phyloP scores from a whole-genome alignment of 1,140 invertebrate species.

The Neodiprion lecontei region DNA sequence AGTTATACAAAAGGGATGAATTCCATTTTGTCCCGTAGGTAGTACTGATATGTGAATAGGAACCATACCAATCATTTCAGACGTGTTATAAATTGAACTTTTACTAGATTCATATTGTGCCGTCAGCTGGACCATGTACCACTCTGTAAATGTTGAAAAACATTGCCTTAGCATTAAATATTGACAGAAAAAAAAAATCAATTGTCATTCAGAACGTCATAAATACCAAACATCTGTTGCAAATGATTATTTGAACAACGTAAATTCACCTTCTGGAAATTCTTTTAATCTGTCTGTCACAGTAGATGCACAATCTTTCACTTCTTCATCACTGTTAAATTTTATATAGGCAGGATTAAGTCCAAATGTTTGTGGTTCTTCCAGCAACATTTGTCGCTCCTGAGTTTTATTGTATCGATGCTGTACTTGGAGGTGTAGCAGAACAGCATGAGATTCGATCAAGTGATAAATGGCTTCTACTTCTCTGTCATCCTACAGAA shows the following conservation, averaged over 20 bases:
- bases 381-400: slow-evolving; percentile 29
- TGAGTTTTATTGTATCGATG: slow-evolving; percentile 44
- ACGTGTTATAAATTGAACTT: slow-evolving; percentile 45
- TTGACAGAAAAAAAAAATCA: background rate
- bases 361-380: slow-evolving; percentile 30
- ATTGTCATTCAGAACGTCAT: background rate
- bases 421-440: slow-evolving; percentile 48
- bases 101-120: slow-evolving; percentile 60
- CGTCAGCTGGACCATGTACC: slow-evolving; percentile 68
- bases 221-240: slow-evolving; percentile 4
- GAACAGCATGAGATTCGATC: slow-evolving; percentile 47
- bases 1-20: slow-evolving; percentile 57
- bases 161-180: background rate
- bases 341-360: slow-evolving; percentile 41
- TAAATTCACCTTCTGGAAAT: slow-evolving; percentile 51
- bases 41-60: slow-evolving; percentile 63
- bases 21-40: slow-evolving; percentile 58
- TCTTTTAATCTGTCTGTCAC: slow-evolving; percentile 54
- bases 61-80: slow-evolving; percentile 53
- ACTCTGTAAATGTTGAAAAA: slow-evolving; percentile 58
- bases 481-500: slow-evolving; percentile 40
- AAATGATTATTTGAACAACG: slow-evolving; percentile 12
- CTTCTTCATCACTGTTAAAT: slow-evolving; percentile 30
- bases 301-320: slow-evolving; percentile 12
- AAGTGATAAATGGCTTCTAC: slow-evolving; percentile 47